Evolutionary conservation across 2,888 invertebrate species (phyloP).

Genomic region (Conops quadrifasciatus): DNA sequence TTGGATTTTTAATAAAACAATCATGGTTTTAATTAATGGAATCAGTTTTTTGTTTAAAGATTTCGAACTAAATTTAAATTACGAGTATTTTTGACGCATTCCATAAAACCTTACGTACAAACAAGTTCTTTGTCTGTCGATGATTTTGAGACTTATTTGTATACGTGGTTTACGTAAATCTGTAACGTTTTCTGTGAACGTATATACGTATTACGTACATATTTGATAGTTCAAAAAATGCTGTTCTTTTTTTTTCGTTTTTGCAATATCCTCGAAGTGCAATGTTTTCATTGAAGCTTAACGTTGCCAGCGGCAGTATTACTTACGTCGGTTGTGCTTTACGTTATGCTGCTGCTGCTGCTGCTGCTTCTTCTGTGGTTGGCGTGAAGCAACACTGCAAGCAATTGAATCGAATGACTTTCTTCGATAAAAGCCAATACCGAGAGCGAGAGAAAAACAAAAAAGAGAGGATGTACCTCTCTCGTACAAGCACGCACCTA

Average conservation of each 20-base stretch:
- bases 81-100: too few relatives aligned
- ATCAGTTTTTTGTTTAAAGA: too few relatives aligned
- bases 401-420: conserved; percentile 25
- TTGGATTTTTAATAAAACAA: too few relatives aligned
- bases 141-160: neutral
- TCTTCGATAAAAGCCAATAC: conserved; percentile 23
- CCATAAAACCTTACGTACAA: too few relatives aligned
- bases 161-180: neutral
- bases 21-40: too few relatives aligned
- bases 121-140: too few relatives aligned
- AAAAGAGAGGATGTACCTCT: too few relatives aligned
- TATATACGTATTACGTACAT: too few relatives aligned
- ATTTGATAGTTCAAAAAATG: too few relatives aligned
- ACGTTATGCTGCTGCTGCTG: conserved; percentile 12
- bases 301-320: conserved; percentile 6
- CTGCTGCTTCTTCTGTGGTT: neutral
- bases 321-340: conserved; percentile 14
- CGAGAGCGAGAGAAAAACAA: neutral
- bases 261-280: conserved; percentile 13
- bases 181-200: neutral
- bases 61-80: too few relatives aligned
- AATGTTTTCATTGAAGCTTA: conserved; percentile 23
- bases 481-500: neutral
- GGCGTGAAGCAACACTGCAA: conserved; percentile 12
- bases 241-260: neutral